phyloP scores from a whole-genome alignment of 2,113 vertebrate species.

The Vulpes ferrilata region DNA sequence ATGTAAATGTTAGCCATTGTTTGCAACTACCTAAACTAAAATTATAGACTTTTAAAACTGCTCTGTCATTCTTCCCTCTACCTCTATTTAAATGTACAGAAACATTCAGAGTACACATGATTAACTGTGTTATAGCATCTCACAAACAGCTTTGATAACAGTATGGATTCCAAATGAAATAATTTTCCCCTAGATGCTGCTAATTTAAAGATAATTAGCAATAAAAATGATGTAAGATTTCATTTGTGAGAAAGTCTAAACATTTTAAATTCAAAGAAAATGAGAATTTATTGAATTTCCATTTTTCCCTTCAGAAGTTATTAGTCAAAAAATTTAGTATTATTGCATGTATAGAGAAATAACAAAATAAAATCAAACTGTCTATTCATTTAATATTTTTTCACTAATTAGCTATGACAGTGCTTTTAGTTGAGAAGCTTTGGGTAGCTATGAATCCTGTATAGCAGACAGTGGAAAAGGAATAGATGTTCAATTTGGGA shows the following conservation, averaged over 20 bases:
- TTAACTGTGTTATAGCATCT: background rate
- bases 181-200: background rate
- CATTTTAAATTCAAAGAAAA: conserved; percentile 40
- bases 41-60: background rate
- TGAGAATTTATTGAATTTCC: conserved; percentile 39
- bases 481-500: background rate
- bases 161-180: conserved; percentile 5
- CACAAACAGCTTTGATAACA: background rate
- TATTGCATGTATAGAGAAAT: conserved; percentile 3
- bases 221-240: conserved; percentile 59
- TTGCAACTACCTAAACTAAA: background rate
- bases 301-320: background rate
- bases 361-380: background rate
- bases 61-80: background rate
- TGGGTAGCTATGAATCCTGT: background rate
- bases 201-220: conserved; percentile 70
- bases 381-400: background rate
- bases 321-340: background rate
- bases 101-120: background rate
- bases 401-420: background rate
- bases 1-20: background rate
- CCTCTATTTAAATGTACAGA: background rate
- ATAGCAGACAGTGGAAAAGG: background rate
- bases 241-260: background rate
- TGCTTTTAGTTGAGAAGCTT: background rate